Conservation (phyloP, 2,888 invertebrate species). For the Cheiracanthium punctorium region DNA sequence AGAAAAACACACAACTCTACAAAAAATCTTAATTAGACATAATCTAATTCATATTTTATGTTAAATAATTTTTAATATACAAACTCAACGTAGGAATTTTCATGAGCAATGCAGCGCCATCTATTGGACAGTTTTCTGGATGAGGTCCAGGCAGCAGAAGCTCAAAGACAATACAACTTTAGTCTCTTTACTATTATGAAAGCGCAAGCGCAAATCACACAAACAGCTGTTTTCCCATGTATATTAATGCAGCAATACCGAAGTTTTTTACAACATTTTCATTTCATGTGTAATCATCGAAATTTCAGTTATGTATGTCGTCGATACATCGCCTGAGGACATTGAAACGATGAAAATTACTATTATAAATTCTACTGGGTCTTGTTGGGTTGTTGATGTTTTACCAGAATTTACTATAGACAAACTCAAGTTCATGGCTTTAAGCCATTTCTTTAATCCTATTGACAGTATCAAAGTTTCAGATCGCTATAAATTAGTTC, state of each 20-base stretch:
- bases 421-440: conserved; percentile 76
- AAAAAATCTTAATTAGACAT: too few relatives aligned
- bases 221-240: conserved; percentile 65
- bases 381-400: conserved; percentile 67
- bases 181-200: conserved; percentile 13
- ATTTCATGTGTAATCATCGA: conserved; percentile 23
- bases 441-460: conserved; percentile 76
- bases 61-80: too few relatives aligned
- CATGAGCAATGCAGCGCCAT: too few relatives aligned
- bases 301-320: conserved; percentile 65
- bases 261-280: conserved; percentile 34
- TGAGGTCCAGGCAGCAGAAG: too few relatives aligned
- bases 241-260: conserved; percentile 35
- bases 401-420: conserved; percentile 75
- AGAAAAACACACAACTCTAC: too few relatives aligned
- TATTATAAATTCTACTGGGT: conserved; percentile 63
- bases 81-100: too few relatives aligned
- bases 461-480: conserved; percentile 76
- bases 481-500: conserved; percentile 76
- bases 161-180: conserved; percentile 25
- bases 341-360: conserved; percentile 70
- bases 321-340: conserved; percentile 53
- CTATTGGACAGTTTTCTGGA: too few relatives aligned
- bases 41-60: too few relatives aligned
- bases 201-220: conserved; percentile 66